Percentiles rank a stretch among this genome's conserved stretches.
Conservation (phyloP, 2,888 invertebrate genomes). For the Gryllus longicercus region DNA sequence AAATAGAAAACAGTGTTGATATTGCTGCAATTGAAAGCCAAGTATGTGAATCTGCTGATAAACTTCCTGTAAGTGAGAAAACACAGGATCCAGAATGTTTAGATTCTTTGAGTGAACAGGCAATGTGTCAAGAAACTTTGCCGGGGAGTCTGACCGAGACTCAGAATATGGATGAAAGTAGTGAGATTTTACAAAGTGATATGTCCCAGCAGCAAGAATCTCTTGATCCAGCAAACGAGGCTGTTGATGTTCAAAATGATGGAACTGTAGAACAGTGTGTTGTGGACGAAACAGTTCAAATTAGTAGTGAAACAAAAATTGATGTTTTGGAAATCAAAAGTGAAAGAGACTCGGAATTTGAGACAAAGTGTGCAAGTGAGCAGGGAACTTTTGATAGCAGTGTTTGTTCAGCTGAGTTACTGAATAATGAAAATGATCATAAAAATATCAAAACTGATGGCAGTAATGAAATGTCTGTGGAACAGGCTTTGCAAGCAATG, state of each 20-base stretch:
- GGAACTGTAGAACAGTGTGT: not conserved
- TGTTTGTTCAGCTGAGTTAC: not conserved
- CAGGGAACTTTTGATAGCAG: not conserved
- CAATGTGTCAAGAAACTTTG: not conserved
- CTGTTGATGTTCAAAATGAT: not conserved
- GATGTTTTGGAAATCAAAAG: not conserved
- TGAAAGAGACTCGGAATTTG: not conserved
- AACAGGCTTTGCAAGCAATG: conserved; percentile 40
- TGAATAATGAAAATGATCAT: not conserved
- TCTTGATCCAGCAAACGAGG: not conserved
- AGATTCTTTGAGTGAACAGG: not conserved
- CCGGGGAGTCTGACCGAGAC: not conserved
- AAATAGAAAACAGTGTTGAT: not conserved
- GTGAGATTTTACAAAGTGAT: not conserved
- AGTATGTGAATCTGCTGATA: not conserved
- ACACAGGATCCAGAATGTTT: not conserved
- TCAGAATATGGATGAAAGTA: not conserved
- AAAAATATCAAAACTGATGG: not conserved
- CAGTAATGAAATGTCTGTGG: conserved; percentile 35
- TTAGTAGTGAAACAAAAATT: not conserved
- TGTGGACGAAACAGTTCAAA: not conserved
- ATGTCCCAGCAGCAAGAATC: not conserved
- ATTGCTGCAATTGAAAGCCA: not conserved
- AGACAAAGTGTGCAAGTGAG: not conserved
- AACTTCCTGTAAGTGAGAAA: not conserved